A percentile compares a stretch with the other conserved stretches of the same genome.
Conservation (phyloP, 2,888 invertebrate species). For the Empis stercorea region DNA sequence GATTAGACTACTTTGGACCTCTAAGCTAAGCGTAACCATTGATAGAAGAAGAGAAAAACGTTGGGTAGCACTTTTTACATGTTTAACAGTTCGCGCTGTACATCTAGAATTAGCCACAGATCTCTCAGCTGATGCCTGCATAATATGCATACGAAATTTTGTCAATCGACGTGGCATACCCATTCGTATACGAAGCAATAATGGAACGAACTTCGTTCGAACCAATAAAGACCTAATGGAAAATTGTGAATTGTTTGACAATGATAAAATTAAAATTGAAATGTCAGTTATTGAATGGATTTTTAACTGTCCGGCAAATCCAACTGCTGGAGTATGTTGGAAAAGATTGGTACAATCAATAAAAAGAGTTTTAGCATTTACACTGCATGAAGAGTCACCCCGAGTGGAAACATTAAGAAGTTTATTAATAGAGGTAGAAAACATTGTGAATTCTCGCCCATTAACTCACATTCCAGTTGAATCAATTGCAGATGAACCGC, state of each 20-base stretch:
- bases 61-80: constrained; percentile 13
- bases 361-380: constrained; percentile 10
- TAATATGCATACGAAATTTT: constrained; percentile 9
- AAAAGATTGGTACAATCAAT: constrained; percentile 14
- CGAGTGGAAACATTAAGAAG: constrained; percentile 10
- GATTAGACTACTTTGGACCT: constrained; percentile 12
- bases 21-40: constrained; percentile 11
- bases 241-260: constrained; percentile 8
- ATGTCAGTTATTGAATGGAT: constrained; percentile 9
- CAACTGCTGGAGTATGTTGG: constrained; percentile 13
- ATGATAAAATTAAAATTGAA: constrained; percentile 5
- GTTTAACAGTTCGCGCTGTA: constrained; percentile 5
- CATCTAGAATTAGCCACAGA: constrained; percentile 6
- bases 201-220: constrained; percentile 12
- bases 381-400: constrained; percentile 12
- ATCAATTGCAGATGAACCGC: too few relatives aligned
- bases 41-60: constrained; percentile 14
- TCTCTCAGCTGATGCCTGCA: too few relatives aligned
- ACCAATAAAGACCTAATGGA: constrained; percentile 7
- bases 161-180: constrained; percentile 10
- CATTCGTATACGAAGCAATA: constrained; percentile 11
- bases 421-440: constrained; percentile 6
- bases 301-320: constrained; percentile 6
- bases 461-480: too few relatives aligned
- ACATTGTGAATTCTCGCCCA: too few relatives aligned